Evolutionary conservation across 2,113 vertebrate species (phyloP).

Genomic region (Canis aureus): DNA sequence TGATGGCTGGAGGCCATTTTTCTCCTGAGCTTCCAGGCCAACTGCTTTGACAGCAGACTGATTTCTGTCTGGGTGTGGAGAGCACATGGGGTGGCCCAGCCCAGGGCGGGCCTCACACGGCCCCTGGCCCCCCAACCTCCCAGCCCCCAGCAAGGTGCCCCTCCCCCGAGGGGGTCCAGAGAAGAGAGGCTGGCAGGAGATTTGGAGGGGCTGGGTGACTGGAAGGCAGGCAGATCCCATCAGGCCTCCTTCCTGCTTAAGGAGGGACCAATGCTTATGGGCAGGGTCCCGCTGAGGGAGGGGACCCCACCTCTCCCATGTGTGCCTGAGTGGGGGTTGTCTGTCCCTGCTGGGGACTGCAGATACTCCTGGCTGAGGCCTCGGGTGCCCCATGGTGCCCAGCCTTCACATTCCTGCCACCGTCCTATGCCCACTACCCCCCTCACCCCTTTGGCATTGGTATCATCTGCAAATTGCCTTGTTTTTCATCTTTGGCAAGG

Average conservation of each 20-base stretch:
- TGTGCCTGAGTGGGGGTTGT: fast-evolving
- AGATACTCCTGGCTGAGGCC: not conserved
- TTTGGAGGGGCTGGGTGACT: fast-evolving
- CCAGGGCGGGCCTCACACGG: not conserved
- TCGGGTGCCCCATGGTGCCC: fast-evolving
- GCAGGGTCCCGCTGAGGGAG: no score
- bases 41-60: not conserved
- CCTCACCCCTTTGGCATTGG: not conserved
- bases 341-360: not conserved
- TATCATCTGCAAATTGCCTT: conserved; percentile 77
- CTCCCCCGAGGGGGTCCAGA: not conserved
- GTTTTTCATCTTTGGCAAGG: conserved; percentile 82
- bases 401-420: conserved; percentile 2
- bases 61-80: not conserved
- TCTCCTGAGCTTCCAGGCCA: not conserved
- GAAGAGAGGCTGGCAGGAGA: not conserved
- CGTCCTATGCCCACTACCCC: conserved; percentile 62
- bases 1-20: fast-evolving
- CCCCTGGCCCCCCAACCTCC: not conserved
- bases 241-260: fast-evolving
- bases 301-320: not conserved
- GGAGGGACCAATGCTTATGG: fast-evolving
- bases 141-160: fast-evolving
- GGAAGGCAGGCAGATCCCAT: fast-evolving
- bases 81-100: fast-evolving